phyloP scores from a whole-genome alignment of 2,797 vertebrate genomes.

The Benthosema pterotum region DNA sequence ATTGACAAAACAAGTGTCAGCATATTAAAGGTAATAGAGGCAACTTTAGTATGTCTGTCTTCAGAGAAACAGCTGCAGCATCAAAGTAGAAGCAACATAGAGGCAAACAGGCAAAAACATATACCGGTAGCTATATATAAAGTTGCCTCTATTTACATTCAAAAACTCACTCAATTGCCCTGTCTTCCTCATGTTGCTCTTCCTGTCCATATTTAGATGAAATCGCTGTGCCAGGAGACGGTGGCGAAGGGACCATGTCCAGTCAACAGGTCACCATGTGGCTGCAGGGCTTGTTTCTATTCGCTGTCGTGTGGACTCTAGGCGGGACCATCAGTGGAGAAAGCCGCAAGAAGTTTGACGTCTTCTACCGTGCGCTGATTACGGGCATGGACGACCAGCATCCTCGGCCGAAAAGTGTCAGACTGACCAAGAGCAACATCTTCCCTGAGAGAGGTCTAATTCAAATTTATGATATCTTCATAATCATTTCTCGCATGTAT shows the following conservation, averaged over 20 bases:
- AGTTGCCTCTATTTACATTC: no score
- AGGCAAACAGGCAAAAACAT: no score
- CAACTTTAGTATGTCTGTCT: no score
- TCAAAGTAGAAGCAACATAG: no score
- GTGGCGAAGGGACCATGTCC: conserved; percentile 74
- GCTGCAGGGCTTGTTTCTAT: conserved; percentile 92
- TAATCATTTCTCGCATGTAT: no score
- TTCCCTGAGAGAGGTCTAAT: conserved; percentile 89
- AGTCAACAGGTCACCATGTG: conserved; percentile 86
- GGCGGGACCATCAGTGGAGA: conserved; percentile 86
- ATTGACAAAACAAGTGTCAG: no score
- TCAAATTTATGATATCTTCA: not conserved
- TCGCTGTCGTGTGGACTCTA: conserved; percentile 90
- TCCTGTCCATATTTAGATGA: conserved; percentile 80
- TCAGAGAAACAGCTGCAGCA: no score
- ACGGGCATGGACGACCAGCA: conserved; percentile 75
- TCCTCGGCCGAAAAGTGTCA: conserved; percentile 85
- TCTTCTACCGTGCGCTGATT: conserved; percentile 87
- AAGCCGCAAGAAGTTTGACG: conserved; percentile 89
- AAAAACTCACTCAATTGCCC: not conserved
- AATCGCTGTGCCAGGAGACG: conserved; percentile 65
- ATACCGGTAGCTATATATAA: no score
- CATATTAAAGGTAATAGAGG: no score
- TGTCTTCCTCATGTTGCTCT: conserved; percentile 5
- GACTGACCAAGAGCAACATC: conserved; percentile 84